Percentiles rank a stretch among this genome's conserved stretches.
phyloP scores from a whole-genome alignment of 2,888 invertebrate species.

The Noctua pronuba region DNA sequence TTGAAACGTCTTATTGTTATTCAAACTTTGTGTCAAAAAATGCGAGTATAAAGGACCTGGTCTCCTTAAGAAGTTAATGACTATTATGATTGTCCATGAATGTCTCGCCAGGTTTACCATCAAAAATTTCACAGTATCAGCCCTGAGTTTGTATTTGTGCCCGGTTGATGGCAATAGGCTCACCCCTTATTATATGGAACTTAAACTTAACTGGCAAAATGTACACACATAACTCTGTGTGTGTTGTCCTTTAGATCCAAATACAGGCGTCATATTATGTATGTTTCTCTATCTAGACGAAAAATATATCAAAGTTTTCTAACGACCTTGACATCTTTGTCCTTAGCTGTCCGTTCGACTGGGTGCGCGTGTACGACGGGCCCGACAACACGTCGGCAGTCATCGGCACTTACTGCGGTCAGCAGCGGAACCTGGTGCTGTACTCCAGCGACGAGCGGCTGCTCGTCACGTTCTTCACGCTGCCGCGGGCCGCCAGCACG shows the following conservation, averaged over 20 bases:
- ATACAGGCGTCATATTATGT: background rate
- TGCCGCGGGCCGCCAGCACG: constrained; percentile 97
- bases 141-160: background rate
- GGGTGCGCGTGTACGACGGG: constrained; percentile 99
- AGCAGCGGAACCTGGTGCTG: constrained; percentile 98
- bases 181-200: background rate
- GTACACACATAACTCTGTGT: background rate
- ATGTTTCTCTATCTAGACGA: no score
- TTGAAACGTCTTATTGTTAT: no score
- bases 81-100: background rate
- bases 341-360: constrained; percentile 99
- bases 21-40: background rate
- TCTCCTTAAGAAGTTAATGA: background rate
- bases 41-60: background rate
- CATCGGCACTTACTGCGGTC: constrained; percentile 99
- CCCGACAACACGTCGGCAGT: constrained; percentile 96
- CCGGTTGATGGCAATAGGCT: background rate
- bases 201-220: background rate
- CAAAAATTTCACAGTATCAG: background rate
- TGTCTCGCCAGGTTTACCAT: background rate
- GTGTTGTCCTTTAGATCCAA: background rate
- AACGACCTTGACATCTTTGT: background rate
- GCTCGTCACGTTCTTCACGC: constrained; percentile 97
- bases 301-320: background rate
- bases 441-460: constrained; percentile 98